Evolutionary conservation across 1,140 invertebrate species (phyloP).

Genomic region (Pseudomyrmex concolor): DNA sequence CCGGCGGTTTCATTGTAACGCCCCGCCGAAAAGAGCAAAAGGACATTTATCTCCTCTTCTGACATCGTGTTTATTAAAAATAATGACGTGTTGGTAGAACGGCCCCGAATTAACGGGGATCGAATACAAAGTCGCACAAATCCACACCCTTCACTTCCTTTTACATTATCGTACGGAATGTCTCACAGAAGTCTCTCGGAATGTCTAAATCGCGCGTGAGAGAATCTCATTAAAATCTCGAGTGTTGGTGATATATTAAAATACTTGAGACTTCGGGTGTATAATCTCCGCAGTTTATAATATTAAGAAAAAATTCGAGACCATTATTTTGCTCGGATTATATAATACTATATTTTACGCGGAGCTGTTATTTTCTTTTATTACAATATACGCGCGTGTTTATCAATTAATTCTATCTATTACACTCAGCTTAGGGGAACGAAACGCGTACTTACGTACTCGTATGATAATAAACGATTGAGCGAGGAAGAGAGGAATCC

Average conservation of each 20-base stretch:
- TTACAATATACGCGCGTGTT: neutral
- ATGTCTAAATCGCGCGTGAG: neutral
- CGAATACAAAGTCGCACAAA: conserved; percentile 47
- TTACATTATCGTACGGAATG: conserved; percentile 48
- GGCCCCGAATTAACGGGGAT: conserved; percentile 51
- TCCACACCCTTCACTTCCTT: conserved; percentile 37
- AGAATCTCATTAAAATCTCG: conserved; percentile 44
- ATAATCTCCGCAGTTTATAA: neutral
- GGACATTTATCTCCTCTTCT: conserved; percentile 54
- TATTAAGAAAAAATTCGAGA: neutral
- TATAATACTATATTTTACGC: conserved; percentile 17
- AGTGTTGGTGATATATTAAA: conserved; percentile 18
- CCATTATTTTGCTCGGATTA: neutral
- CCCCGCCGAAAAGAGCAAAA: conserved; percentile 51
- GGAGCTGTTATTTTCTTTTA: conserved; percentile 25
- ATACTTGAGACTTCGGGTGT: neutral
- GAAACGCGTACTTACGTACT: neutral
- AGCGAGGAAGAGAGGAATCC: neutral
- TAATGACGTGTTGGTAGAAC: conserved; percentile 64
- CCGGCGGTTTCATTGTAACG: conserved; percentile 45
- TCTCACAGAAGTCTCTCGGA: neutral
- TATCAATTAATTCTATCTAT: conserved; percentile 43
- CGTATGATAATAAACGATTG: conserved; percentile 22
- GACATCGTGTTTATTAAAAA: conserved; percentile 70
- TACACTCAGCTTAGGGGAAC: neutral